Base-by-base conservation (phyloP, 2,797 vertebrate genomes). In the Acanthurus leucopareius region DNA sequence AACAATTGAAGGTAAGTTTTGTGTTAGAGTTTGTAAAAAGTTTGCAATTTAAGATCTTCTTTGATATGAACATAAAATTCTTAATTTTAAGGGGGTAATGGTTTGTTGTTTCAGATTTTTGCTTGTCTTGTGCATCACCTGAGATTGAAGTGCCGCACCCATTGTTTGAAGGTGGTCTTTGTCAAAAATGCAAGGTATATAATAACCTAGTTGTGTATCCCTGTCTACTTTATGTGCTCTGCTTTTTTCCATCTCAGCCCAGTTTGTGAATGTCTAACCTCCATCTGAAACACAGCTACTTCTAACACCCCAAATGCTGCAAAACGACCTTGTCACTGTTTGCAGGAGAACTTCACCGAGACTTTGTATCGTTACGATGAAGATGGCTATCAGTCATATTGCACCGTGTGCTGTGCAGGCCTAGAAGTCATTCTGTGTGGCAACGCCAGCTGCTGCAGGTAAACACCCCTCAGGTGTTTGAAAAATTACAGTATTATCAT, bases 371-470 rank as follows among this genome's bases (percentile, higher is more conserved):
- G 95, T 44, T 96, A 96, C 17, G 96, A 96, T 58, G 95, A 96
- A 16, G 95, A 96, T 5, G 95, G 96, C 10, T 96, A 95, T 89
- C 96, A 96, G 90, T 96, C 96, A 0, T 96, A 96, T 5, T 96
- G 95, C 85, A 95, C 95, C 0, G 86, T 96, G 53, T 96, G 96
- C 80, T 96, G 95, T 28, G 93, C 72, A 2, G 96, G 96, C 6
- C 25, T 56, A 0, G 94, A 96, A 88, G 95, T 96, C 75, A 91
- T 96, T 70, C 86, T 96, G 53, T 96, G 96, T 81, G 94, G 92
- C 54, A 96, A 95, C 22, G 7, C 83, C 77, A 96, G 93, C 91
- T 96, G 96, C 87, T 96, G 95, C 93, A 95, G 95, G 95, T 96
- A 78, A 88, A 83, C 51, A 44, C 35, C 16, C 25, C 47, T 32